Conservation (phyloP, 1,140 invertebrate species). For the Nasonia longicornis region DNA sequence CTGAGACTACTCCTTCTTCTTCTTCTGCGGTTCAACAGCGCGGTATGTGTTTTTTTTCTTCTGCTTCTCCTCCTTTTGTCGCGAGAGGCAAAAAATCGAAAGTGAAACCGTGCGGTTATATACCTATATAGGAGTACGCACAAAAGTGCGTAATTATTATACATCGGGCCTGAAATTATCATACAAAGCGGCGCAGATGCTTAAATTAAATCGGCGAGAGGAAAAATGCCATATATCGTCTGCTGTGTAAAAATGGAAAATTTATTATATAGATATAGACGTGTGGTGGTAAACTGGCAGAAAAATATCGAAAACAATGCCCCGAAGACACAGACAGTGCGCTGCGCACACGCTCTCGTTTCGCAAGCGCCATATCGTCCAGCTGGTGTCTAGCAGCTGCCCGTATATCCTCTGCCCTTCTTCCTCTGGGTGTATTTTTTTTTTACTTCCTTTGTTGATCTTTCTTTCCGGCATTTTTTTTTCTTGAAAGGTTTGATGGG, state of each 20-base stretch:
- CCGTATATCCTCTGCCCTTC: neutral
- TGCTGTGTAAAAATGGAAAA: neutral
- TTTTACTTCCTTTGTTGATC: neutral
- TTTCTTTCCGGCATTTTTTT: neutral
- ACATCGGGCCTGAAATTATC: neutral
- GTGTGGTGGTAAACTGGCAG: neutral
- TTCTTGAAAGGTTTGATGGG: neutral
- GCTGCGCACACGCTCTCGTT: neutral
- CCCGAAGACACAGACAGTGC: neutral
- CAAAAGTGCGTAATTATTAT: neutral
- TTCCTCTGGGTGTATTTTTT: neutral
- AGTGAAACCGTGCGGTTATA: neutral
- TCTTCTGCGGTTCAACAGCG: neutral
- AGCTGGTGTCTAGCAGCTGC: conserved; percentile 38
- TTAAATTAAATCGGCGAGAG: neutral
- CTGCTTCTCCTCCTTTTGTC: neutral
- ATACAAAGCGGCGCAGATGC: neutral
- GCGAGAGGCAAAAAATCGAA: neutral
- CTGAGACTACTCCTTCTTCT: neutral
- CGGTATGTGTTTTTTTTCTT: neutral
- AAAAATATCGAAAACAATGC: conserved; percentile 8
- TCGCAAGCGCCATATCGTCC: conserved; percentile 13
- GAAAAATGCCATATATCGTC: no score
- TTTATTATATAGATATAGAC: neutral
- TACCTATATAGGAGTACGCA: neutral